A percentile compares a stretch with the other conserved stretches of the same genome.
Evolutionary conservation across 2,888 invertebrate species (phyloP).

Genomic region (Lasioglossum oenotherae): DNA sequence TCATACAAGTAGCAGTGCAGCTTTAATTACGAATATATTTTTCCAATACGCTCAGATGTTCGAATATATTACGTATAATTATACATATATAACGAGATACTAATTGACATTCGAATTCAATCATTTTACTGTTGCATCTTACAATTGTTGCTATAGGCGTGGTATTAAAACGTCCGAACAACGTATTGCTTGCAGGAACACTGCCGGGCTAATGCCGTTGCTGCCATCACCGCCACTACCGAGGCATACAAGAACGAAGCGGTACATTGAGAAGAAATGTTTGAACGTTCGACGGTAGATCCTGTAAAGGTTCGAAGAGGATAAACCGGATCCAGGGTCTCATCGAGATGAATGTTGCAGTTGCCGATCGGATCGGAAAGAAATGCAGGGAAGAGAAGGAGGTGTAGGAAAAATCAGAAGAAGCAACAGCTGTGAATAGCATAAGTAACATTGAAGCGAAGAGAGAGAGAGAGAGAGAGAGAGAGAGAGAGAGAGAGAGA

Average conservation of each 20-base stretch:
- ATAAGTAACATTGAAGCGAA: conserved; percentile 13
- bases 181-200: conserved; percentile 47
- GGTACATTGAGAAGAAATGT: conserved; percentile 14
- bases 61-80: too few species aligned
- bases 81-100: background rate
- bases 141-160: background rate
- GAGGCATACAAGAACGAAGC: background rate
- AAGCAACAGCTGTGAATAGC: conserved; percentile 15
- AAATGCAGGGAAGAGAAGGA: conserved; percentile 24
- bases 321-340: conserved; percentile 12
- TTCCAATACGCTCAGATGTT: too few species aligned
- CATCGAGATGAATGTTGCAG: conserved; percentile 18
- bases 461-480: background rate
- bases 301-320: background rate
- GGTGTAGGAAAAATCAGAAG: conserved; percentile 4
- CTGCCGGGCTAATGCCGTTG: conserved; percentile 43
- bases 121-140: background rate
- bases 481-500: too few species aligned
- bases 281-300: background rate
- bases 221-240: conserved; percentile 13
- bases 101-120: background rate
- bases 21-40: background rate
- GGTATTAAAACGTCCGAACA: background rate
- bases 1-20: background rate
- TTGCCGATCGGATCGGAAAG: conserved; percentile 44